Percentiles rank a stretch among this genome's conserved stretches.
Evolutionary conservation across 2,113 vertebrate species (phyloP).

Genomic region (Dolichotis patagonum): DNA sequence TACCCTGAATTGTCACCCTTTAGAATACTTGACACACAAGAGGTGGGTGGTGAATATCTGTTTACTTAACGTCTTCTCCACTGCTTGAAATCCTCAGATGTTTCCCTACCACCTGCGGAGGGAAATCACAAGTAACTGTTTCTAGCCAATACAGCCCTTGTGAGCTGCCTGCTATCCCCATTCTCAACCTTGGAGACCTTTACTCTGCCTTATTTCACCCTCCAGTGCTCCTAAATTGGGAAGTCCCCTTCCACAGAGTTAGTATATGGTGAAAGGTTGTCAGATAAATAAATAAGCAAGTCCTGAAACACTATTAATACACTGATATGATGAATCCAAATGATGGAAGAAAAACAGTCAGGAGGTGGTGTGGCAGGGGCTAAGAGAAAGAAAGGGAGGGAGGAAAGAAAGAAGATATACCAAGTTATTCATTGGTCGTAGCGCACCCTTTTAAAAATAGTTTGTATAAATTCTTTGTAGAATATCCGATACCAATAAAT

Average conservation of each 20-base stretch:
- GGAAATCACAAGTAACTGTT: neutral
- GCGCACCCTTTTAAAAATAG: constrained; percentile 1
- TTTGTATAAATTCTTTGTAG: constrained; percentile 26
- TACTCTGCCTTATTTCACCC: neutral
- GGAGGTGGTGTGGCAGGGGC: neutral
- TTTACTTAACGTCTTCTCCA: neutral
- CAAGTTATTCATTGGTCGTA: neutral
- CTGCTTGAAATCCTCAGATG: neutral
- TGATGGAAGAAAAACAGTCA: neutral
- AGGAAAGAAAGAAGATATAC: neutral
- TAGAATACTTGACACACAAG: neutral
- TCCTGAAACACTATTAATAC: neutral
- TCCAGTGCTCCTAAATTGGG: neutral
- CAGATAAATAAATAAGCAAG: neutral
- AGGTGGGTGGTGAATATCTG: neutral
- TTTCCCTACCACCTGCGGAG: neutral
- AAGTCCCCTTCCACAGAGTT: neutral
- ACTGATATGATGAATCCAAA: neutral
- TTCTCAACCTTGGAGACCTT: neutral
- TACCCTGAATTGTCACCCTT: neutral
- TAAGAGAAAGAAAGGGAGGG: neutral
- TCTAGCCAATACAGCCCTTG: neutral
- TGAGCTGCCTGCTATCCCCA: neutral
- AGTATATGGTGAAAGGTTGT: neutral
- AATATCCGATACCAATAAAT: neutral